Evolutionary conservation across 1,140 invertebrate species (phyloP).

Genomic region (Drosophila mayri): DNA sequence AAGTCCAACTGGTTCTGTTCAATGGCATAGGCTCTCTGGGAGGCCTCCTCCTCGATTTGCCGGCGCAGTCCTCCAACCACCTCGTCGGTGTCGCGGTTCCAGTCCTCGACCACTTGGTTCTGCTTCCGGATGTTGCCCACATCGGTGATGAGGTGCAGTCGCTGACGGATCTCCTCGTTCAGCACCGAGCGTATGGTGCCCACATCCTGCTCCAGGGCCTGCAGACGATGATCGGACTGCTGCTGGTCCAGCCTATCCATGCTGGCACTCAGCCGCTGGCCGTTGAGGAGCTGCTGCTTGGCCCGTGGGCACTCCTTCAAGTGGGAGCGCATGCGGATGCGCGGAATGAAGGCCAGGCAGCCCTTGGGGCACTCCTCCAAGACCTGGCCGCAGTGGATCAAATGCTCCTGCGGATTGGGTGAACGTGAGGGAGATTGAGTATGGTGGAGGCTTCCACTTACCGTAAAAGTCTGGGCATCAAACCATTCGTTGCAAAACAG

Average conservation of each 20-base stretch:
- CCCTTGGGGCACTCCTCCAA: conserved; percentile 88
- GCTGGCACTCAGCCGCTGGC: conserved; percentile 53
- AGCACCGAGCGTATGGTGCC: conserved; percentile 74
- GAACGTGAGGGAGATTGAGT: background rate
- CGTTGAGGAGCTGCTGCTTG: conserved; percentile 32
- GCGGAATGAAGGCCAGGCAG: conserved; percentile 89
- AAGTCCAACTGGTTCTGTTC: conserved; percentile 73
- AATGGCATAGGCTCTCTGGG: conserved; percentile 46
- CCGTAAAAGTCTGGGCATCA: conserved; percentile 86
- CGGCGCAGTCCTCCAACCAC: conserved; percentile 48
- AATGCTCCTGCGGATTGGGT: conserved; percentile 85
- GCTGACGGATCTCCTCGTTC: conserved; percentile 82
- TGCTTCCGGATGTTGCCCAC: conserved; percentile 81
- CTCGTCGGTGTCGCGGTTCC: conserved; percentile 76
- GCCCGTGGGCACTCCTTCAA: conserved; percentile 86
- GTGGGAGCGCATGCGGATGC: conserved; percentile 87
- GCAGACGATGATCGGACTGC: conserved; percentile 66
- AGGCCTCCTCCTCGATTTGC: conserved; percentile 66
- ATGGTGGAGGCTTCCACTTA: conserved; percentile 38
- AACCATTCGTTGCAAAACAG: conserved; percentile 88
- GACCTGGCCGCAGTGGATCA: conserved; percentile 89
- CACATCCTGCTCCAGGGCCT: conserved; percentile 76
- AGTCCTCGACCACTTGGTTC: conserved; percentile 82
- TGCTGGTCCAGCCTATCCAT: conserved; percentile 67
- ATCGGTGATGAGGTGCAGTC: conserved; percentile 81